Base-by-base conservation (phyloP, 2,888 invertebrate species). In the Hedychridium roseum region DNA sequence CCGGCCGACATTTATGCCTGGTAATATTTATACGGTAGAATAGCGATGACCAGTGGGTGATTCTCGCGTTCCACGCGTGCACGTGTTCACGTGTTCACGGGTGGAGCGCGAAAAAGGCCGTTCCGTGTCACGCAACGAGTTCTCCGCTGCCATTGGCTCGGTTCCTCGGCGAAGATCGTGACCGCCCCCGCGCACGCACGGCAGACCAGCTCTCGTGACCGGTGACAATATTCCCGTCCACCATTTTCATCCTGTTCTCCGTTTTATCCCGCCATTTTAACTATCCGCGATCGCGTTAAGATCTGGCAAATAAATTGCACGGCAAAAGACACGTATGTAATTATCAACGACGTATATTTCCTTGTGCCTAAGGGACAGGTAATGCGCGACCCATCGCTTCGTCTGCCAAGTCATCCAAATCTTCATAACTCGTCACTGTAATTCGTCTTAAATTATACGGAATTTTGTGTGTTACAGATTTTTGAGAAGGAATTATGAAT, bases 161-260 rank as follows among this genome's bases (percentile, higher is more conserved):
- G 46, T 62, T 58, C 50, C 44, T 14, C 57, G 54, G 43, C 58
- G 64, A 60, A 54, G 58, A 65, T 56, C 64, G 72, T 69, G 60
- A 57, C 72, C 73, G 73, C 72, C 73, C 72, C 66, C 72, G 72
- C 68, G 60, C 71, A 73, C 72, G 73, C 72, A 72, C 60, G 42
- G 57, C 27, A 46, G 50, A 50, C 56, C 50, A 47, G 59, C 40
- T 58, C 59, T 54, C 57, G 65, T 66, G 68, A 70, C 62, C 60
- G 55, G 47, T 61, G 63, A 69, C 66, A 65, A 71, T 71, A 70
- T 69, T 70, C 43, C 43, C 63, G 39, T 50, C 60, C 60, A 60
- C 60, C 63, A 60, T 64, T 64, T 55, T 60, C 57, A 47, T 43
- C 46, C 40, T 37, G 37, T 37, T n/a, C 27, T 37, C 36, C 41